Base-by-base conservation (phyloP, 1,140 invertebrate genomes). In the Ostrea denselamellosa region DNA sequence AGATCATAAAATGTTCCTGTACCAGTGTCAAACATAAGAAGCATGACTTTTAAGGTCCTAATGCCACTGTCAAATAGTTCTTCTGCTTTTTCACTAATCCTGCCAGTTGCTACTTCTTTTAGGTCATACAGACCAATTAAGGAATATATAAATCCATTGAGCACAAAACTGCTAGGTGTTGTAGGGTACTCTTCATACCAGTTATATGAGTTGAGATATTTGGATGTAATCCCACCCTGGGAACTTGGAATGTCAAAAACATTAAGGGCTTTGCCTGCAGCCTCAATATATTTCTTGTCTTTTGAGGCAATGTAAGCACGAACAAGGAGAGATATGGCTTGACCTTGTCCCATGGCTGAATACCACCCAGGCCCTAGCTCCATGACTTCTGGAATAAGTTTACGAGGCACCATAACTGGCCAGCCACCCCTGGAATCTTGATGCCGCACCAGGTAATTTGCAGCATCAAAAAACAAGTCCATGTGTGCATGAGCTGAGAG, bases 131-230 rank as follows among this genome's bases (percentile, higher is more conserved):
- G 96, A 4, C 99, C 99, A 86, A 99, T 96, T 1, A 99, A 96
- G 0, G 99, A 98, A 95, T 99, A 99, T 91, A 99, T 99, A 95
- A 99, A 99, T 52, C 99, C 99, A 95, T 99, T 99, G 2, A 99
- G 96, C 10, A 99, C 98, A 95, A 99, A 99, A 4, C 98, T 98
- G 7, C 98, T 96, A 0, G 99, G 99, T 56, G 96, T 97, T 0
- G 99, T 99, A 8, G 99, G 99, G 95, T 99, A 99, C 93, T 99
- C 99, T 95, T 99, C 99, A 93, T 99, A 99, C 98, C 98, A 98
- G 22, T 95, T 94, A 92, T 97, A 97, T 93, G 97, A 96, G 17
- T 92, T 97, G 93, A 98, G 95, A 95, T 98, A 98, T 81, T 96
- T 95, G 0, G 98, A 97, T 85, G 97, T 95, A 1, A 99, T 98